phyloP scores from a whole-genome alignment of 1,140 invertebrate species.

The Chironomus striatipennis region DNA sequence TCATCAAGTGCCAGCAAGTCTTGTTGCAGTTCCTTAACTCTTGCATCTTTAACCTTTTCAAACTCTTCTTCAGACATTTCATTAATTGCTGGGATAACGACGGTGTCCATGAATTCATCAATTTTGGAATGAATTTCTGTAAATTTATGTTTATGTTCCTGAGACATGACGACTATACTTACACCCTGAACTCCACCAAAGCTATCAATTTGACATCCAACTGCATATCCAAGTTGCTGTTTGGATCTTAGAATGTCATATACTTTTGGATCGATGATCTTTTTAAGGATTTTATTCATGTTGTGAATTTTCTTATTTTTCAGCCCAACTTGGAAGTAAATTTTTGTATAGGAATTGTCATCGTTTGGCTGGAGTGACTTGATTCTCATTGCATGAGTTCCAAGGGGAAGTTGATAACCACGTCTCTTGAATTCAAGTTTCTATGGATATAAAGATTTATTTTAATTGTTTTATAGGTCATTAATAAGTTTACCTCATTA shows the following conservation, averaged over 20 bases:
- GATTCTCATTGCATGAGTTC: background rate
- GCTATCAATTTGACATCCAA: conserved; percentile 50
- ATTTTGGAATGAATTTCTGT: background rate
- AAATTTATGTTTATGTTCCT: conserved; percentile 53
- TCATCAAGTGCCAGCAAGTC: background rate
- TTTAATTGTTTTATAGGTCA: too few relatives aligned
- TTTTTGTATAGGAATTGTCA: conserved; percentile 68
- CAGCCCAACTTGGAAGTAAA: conserved; percentile 71
- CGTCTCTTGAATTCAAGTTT: conserved; percentile 33
- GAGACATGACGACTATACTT: conserved; percentile 56
- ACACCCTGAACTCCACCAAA: conserved; percentile 61
- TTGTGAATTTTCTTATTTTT: conserved; percentile 51
- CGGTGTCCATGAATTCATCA: background rate
- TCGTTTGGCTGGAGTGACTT: conserved; percentile 57
- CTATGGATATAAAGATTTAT: conserved; percentile 20
- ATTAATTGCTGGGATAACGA: background rate
- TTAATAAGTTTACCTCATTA: too few relatives aligned
- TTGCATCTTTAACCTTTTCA: background rate
- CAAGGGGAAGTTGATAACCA: conserved; percentile 28
- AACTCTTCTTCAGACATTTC: background rate
- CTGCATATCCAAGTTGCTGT: conserved; percentile 77
- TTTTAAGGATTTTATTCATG: conserved; percentile 59
- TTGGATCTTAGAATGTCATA: conserved; percentile 78
- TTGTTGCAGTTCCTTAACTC: background rate
- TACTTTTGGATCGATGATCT: conserved; percentile 69